Percentiles rank a stretch among this genome's conserved stretches.
Conservation (phyloP, 2,888 invertebrate genomes). For the Yponomeuta evonymella region DNA sequence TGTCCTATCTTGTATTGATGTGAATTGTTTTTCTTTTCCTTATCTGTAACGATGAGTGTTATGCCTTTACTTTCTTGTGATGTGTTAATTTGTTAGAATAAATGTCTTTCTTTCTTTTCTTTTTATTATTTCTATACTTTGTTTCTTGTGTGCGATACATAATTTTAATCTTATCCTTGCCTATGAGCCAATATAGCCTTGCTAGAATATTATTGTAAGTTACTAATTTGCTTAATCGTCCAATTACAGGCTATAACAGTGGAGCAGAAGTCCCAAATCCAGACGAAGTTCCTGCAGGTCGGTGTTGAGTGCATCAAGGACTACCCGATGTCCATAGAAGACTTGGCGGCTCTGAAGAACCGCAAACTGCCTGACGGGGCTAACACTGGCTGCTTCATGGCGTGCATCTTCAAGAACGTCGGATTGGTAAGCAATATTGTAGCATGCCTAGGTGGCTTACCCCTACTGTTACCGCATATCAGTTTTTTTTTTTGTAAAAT, state of each 20-base stretch:
- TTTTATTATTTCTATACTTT: no score
- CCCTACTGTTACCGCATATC: no score
- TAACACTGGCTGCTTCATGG: conserved; percentile 55
- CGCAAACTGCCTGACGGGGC: conserved; percentile 42
- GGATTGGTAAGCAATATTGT: conserved; percentile 46
- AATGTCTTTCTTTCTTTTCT: no score
- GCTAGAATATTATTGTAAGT: not conserved
- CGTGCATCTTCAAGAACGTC: conserved; percentile 50
- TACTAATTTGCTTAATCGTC: not conserved
- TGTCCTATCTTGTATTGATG: no score
- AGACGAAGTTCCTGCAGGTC: conserved; percentile 44
- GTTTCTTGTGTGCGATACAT: no score
- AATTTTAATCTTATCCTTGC: no score
- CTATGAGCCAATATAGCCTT: not conserved
- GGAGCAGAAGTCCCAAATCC: conserved; percentile 49
- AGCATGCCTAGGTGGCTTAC: no score
- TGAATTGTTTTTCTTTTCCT: no score
- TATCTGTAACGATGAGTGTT: no score
- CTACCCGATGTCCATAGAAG: conserved; percentile 39
- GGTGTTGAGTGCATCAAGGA: conserved; percentile 49
- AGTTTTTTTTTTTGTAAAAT: no score
- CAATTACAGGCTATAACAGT: conserved; percentile 48
- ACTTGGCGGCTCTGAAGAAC: conserved; percentile 40
- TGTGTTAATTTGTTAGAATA: no score
- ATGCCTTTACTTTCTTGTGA: no score